Evolutionary conservation across 2,888 invertebrate genomes (phyloP).

Genomic region (Salticus scenicus): DNA sequence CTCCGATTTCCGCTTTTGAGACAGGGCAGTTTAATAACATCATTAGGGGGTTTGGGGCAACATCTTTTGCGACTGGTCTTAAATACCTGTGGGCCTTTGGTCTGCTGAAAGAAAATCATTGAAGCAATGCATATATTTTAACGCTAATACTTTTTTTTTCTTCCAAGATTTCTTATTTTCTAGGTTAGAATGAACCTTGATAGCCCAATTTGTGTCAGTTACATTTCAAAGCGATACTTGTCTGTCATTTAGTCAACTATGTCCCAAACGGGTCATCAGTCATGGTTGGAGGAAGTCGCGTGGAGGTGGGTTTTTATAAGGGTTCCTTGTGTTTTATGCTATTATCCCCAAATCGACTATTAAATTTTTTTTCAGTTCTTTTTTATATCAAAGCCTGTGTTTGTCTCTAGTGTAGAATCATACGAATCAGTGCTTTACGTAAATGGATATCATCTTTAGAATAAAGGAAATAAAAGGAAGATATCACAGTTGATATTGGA

Average conservation of each 20-base stretch:
- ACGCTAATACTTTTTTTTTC: conserved; percentile 23
- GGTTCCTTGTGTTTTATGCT: not conserved
- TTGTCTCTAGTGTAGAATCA: conserved; percentile 52
- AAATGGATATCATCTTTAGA: conserved; percentile 29
- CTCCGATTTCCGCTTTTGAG: not conserved
- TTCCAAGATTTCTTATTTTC: conserved; percentile 41
- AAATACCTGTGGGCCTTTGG: conserved; percentile 63
- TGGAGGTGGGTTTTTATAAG: conserved; percentile 29
- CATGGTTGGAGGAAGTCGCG: conserved; percentile 57
- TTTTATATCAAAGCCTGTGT: not conserved
- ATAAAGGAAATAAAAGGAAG: not conserved
- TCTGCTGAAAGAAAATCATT: conserved; percentile 26
- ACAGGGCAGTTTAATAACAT: conserved; percentile 34
- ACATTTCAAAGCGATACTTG: conserved; percentile 57
- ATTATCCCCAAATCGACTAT: conserved; percentile 44
- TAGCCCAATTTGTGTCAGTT: conserved; percentile 68
- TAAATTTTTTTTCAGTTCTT: conserved; percentile 35
- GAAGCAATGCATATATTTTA: conserved; percentile 49
- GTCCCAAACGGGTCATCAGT: conserved; percentile 69
- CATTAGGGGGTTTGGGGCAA: conserved; percentile 40
- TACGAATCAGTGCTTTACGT: conserved; percentile 36
- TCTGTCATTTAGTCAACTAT: conserved; percentile 55
- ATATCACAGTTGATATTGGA: not conserved
- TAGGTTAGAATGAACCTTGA: conserved; percentile 55
- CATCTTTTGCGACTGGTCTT: conserved; percentile 20